Evolutionary conservation across 2,113 vertebrate genomes (phyloP), one percentile per base, ranked within the genome.

Genomic region (Apodemus speciosus): DNA sequence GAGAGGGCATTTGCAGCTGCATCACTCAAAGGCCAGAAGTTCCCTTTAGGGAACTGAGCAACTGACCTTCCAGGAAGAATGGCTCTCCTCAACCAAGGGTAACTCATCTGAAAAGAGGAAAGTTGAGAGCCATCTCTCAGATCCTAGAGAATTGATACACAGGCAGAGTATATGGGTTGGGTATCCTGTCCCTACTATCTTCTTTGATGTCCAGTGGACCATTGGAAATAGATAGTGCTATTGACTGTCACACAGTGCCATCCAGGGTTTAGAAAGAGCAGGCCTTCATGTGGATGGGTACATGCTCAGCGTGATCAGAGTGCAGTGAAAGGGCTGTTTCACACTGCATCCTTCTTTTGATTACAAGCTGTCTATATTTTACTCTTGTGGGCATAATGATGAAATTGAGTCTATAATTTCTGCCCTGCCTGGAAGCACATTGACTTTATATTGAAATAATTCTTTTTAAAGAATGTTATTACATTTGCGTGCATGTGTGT

Each of bases 401-500:
- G 30, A 38, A 88, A 56, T 25, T 79, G 60, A 68, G 53, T 75
- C n/a, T 85, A 53, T 20, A 27, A 58, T 89, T 62, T 85, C 35
- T 23, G 51, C 53, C 18, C 2, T 89, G 43, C 71, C 58, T 64
- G 10, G 72, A 93, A 95, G 23, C 40, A 64, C 88, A 64, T 80
- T 73, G 87, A 62, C 84, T 94, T 66, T 83, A 64, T 72, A 32
- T 88, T 60, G 91, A 85, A 66, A 92, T 88, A 66, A 16, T 2
- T 46, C 40, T 23, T 66, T 38, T 4, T 4, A 79, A 81, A 43
- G n/a, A 46, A 66, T 32, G 43, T 64, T 62, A 84, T 84, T 83
- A 62, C 43, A 11, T 38, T 27, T 62, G 38, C 18, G 8, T 62
- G 25, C 18, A 16, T 83, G 51, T n/a, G 16, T 49, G 3, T 79